Percentiles rank a stretch among this genome's conserved stretches.
These are phyloP conservation scores for Pocillopora damicornis DNA, from an alignment of 64 coral and sea anemone genomes.

Conservation along the genomic window DNA sequence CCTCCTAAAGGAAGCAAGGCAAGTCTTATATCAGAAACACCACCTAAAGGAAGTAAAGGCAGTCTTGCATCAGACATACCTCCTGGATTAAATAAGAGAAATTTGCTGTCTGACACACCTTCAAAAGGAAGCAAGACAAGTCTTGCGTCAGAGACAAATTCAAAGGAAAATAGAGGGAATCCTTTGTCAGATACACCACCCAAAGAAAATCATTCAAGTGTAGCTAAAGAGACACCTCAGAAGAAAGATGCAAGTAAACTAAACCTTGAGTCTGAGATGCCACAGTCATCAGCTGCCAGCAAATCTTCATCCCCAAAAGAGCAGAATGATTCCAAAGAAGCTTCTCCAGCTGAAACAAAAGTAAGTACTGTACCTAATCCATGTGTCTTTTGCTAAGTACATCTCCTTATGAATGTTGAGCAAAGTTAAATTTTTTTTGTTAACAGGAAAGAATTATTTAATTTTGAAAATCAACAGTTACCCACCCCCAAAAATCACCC, in stretches of 20 bases:
- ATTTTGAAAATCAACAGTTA: too few species aligned
- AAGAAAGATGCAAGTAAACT: too few species aligned
- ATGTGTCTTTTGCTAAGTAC: neutral
- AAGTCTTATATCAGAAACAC: neutral
- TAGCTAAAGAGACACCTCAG: neutral
- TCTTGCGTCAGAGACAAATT: neutral
- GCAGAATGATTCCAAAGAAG: neutral
- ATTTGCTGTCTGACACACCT: neutral
- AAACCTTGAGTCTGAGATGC: too few species aligned
- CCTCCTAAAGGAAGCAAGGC: slow-evolving; percentile 30
- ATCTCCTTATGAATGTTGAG: too few species aligned
- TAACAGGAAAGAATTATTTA: too few species aligned
- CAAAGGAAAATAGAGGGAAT: neutral
- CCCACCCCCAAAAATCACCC: too few species aligned
- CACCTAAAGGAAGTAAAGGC: slow-evolving; percentile 12
- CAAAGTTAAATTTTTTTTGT: too few species aligned
- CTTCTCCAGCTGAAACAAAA: neutral
- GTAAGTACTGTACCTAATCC: slow-evolving; percentile 2
- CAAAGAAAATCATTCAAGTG: neutral
- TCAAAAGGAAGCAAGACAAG: neutral
- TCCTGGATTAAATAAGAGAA: slow-evolving; percentile 9
- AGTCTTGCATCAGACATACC: neutral
- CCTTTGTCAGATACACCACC: neutral
- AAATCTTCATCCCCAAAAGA: neutral
- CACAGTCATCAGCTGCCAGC: neutral